Percentiles rank a stretch among this genome's conserved stretches.
Evolutionary conservation across 2,797 vertebrate genomes (phyloP).

Genomic region (Helarctos malayanus): DNA sequence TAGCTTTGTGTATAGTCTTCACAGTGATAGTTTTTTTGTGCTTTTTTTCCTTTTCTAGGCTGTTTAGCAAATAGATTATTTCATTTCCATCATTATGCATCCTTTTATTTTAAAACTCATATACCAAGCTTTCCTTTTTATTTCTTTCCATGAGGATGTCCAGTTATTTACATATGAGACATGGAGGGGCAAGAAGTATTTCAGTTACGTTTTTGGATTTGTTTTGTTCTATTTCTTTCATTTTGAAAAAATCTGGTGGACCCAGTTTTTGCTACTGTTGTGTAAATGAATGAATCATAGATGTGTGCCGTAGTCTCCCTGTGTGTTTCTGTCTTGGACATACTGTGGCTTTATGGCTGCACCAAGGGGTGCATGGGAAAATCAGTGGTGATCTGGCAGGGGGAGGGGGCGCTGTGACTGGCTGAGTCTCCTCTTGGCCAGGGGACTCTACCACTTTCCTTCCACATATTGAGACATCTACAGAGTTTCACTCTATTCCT

Average conservation of each 20-base stretch:
- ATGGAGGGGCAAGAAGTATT: slow-evolving; percentile 90
- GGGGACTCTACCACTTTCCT: not conserved
- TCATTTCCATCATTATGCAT: slow-evolving; percentile 65
- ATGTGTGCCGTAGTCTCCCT: slow-evolving; percentile 81
- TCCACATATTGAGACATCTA: not conserved
- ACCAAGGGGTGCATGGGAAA: slow-evolving; percentile 87
- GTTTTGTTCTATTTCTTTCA: slow-evolving; percentile 77
- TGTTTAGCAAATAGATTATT: slow-evolving; percentile 67
- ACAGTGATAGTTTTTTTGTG: slow-evolving; percentile 79
- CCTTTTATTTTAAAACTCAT: slow-evolving; percentile 77
- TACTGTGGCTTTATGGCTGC: slow-evolving; percentile 91
- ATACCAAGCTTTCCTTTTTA: slow-evolving; percentile 82
- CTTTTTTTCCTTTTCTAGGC: slow-evolving; percentile 76
- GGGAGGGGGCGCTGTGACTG: slow-evolving; percentile 17
- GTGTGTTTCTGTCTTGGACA: slow-evolving; percentile 87
- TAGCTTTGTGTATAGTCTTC: slow-evolving; percentile 93
- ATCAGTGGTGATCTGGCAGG: slow-evolving; percentile 81
- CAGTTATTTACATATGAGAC: slow-evolving; percentile 90
- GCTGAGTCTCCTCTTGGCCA: not conserved
- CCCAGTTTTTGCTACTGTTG: slow-evolving; percentile 86
- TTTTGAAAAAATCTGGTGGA: slow-evolving; percentile 72
- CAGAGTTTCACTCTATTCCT: not conserved
- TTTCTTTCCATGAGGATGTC: slow-evolving; percentile 91
- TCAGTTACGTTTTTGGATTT: slow-evolving; percentile 71
- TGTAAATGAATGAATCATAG: slow-evolving; percentile 67